phyloP scores from a whole-genome alignment of 2,888 invertebrate genomes.

The Actias luna region DNA sequence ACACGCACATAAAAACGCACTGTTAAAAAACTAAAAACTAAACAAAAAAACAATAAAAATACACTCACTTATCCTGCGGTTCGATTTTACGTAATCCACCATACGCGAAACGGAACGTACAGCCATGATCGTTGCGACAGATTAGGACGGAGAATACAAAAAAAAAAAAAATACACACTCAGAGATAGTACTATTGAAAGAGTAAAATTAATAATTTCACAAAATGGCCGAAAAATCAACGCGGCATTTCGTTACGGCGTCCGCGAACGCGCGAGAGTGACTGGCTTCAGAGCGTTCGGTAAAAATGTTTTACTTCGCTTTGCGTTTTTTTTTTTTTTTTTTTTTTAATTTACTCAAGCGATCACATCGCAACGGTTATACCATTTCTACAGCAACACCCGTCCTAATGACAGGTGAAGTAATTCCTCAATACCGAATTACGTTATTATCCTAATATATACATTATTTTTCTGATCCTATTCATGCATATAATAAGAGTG shows the following conservation, averaged over 20 bases:
- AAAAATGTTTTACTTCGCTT: slow-evolving; percentile 21
- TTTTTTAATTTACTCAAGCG: slow-evolving; percentile 17
- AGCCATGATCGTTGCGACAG: slow-evolving; percentile 35
- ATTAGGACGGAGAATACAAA: slow-evolving; percentile 16
- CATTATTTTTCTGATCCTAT: too few relatives aligned
- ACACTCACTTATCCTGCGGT: slow-evolving; percentile 57
- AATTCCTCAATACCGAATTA: neutral
- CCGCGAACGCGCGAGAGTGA: slow-evolving; percentile 53
- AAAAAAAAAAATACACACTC: slow-evolving; percentile 19
- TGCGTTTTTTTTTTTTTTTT: slow-evolving; percentile 21
- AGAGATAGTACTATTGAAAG: too few relatives aligned
- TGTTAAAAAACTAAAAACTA: slow-evolving; percentile 9
- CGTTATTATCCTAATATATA: too few relatives aligned
- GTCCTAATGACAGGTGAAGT: neutral
- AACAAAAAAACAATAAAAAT: slow-evolving; percentile 27
- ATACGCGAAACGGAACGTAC: slow-evolving; percentile 44
- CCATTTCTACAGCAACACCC: neutral
- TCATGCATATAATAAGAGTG: too few relatives aligned
- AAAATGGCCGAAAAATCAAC: slow-evolving; percentile 21
- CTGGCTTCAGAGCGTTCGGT: slow-evolving; percentile 39
- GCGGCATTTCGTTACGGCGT: slow-evolving; percentile 47
- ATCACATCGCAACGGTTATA: slow-evolving; percentile 17
- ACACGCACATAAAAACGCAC: neutral
- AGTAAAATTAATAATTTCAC: too few relatives aligned
- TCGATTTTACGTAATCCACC: slow-evolving; percentile 45